These are phyloP conservation scores for Menidia menidia DNA, from an alignment of 2,797 vertebrate genomes.

Conservation along the genomic window DNA sequence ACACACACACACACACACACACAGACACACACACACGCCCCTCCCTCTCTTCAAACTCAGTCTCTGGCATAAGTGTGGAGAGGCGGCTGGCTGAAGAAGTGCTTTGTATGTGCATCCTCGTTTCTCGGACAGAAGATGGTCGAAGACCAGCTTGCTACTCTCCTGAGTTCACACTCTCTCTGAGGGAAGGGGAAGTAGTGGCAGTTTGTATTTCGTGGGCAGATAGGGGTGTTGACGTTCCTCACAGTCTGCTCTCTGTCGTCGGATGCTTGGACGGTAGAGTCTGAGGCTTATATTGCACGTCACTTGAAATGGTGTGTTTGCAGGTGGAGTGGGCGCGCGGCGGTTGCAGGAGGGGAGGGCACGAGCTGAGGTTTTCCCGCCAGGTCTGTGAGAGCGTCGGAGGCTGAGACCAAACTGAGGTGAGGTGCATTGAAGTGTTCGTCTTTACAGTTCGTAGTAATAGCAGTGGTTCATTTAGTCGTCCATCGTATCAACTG, in stretches of 20 bases:
- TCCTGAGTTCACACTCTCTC: conserved; percentile 63
- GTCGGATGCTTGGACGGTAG: conserved; percentile 76
- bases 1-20: not conserved
- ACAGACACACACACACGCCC: conserved; percentile 11
- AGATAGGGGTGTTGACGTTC: conserved; percentile 64
- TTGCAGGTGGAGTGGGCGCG: conserved; percentile 45
- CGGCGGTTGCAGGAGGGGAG: not conserved
- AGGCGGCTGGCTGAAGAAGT: conserved; percentile 75
- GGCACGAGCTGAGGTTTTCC: conserved; percentile 62
- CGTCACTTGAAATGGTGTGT: conserved; percentile 78
- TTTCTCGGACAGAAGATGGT: conserved; percentile 59
- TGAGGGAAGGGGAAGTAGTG: conserved; percentile 53
- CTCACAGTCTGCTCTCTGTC: conserved; percentile 57
- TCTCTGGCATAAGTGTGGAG: conserved; percentile 67
- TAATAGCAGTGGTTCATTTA: conserved; percentile 81
- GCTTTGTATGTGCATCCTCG: conserved; percentile 69
- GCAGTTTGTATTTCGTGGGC: conserved; percentile 52
- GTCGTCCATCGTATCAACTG: conserved; percentile 50
- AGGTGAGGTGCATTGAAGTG: conserved; percentile 72
- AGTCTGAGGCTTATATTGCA: conserved; percentile 86
- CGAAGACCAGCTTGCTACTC: conserved; percentile 70
- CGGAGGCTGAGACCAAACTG: conserved; percentile 67
- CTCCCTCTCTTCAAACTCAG: conserved; percentile 54
- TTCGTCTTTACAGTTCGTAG: conserved; percentile 73
- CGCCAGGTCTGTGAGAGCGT: conserved; percentile 67